phyloP scores from a whole-genome alignment of 2,888 invertebrate species.

The Diabrotica balteata region DNA sequence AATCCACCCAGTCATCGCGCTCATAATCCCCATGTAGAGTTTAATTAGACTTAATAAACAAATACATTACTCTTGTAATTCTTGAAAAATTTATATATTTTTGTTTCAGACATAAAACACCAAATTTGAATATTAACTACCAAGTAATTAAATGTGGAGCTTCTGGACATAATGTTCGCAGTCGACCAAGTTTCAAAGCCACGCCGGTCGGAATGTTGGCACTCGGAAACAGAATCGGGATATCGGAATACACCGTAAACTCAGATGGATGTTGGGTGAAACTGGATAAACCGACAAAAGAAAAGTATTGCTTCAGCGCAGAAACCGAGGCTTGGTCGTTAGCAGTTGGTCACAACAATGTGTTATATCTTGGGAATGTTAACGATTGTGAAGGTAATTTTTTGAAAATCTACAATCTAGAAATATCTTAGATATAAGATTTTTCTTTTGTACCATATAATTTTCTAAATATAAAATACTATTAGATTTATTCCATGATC shows the following conservation, averaged over 20 bases:
- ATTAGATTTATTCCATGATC: too few species aligned
- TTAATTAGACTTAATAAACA: too few species aligned
- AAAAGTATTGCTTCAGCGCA: conserved; percentile 71
- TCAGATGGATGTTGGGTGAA: conserved; percentile 73
- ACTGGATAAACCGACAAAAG: conserved; percentile 67
- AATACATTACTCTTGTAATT: too few species aligned
- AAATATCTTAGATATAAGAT: too few species aligned
- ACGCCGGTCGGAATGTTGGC: conserved; percentile 72
- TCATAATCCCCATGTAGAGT: too few species aligned
- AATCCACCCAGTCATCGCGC: too few species aligned
- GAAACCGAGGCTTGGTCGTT: conserved; percentile 78
- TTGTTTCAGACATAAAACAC: conserved; percentile 33
- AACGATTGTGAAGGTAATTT: conserved; percentile 41
- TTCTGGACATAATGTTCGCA: conserved; percentile 77
- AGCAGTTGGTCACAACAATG: conserved; percentile 69
- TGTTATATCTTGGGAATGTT: conserved; percentile 69
- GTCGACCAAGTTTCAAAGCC: conserved; percentile 72
- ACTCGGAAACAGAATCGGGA: conserved; percentile 70
- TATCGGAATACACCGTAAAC: conserved; percentile 71
- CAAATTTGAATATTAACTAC: conserved; percentile 60
- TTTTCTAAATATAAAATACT: too few species aligned
- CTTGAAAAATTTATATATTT: not conserved
- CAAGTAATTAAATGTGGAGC: conserved; percentile 78
- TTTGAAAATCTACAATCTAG: too few species aligned
- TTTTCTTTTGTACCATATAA: too few species aligned